Base-by-base conservation (phyloP, 2,797 vertebrate species). In the Pseudochirops corinnae region DNA sequence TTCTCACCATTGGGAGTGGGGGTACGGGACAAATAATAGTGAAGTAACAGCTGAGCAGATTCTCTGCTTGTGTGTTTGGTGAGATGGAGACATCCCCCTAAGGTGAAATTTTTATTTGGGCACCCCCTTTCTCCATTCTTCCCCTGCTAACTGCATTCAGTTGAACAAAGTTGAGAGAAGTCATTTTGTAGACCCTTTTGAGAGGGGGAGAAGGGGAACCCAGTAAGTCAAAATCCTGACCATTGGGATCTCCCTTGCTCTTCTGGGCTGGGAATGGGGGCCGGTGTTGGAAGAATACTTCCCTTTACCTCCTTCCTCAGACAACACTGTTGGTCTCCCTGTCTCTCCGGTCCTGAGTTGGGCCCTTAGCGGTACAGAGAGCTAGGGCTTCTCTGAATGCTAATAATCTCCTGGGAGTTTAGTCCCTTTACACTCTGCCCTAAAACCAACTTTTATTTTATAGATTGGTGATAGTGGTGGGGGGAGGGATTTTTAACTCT, bases 381-480 rank as follows among this genome's bases (percentile, higher is more conserved):
- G 90, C 82, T 92, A 94, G 96, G 5, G 90, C 93, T 94, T 90
- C 87, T 97, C 57, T 94, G 57, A 94, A 96, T 94, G 92, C 96
- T 95, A 98, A 98, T 98, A 98, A 98, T 96, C 98, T 98, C 98
- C 97, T 98, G 97, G 98, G 98, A 97, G 96, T 94, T 28, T 96
- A 98, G 97, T 97, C 98, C 97, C 97, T 98, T 98, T 95, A 93
- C 96, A 97, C 97, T 97, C 97, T 98, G 97, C 98, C 98, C 98
- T 98, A 98, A 98, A 97, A 97, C 96, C 97, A 98, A 99, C 98
- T 98, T 98, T 98, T 98, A 97, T 98, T 98, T 98, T 97, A 98
- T 97, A 97, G 98, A 93, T 90, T 91, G 92, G 56, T 67, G 92
- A 90, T 94, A 52, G 62, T 55, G 90, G 62, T 55, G 94, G 87